Evolutionary conservation across 2,797 vertebrate genomes (phyloP).

Genomic region (Myiotriccus ornatus): DNA sequence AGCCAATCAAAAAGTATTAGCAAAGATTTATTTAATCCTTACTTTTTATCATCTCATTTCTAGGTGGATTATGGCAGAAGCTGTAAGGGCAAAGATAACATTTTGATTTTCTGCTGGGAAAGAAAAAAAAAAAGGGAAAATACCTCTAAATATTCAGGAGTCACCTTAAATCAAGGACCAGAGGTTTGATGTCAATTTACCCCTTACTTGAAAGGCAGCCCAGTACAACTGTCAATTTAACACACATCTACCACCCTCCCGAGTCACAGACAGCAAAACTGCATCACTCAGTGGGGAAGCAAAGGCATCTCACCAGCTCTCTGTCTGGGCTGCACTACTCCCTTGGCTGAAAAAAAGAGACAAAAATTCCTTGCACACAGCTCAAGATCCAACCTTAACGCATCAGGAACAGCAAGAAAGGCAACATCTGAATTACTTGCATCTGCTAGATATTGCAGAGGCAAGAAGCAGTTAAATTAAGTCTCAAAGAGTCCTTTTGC

Average conservation of each 20-base stretch:
- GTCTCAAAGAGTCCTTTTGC: neutral
- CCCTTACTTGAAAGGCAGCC: neutral
- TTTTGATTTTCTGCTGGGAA: conserved; percentile 20
- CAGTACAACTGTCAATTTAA: neutral
- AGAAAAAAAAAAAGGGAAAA: neutral
- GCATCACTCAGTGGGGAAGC: neutral
- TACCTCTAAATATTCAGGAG: conserved; percentile 16
- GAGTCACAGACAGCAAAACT: neutral
- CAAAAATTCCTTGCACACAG: neutral
- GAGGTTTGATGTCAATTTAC: neutral
- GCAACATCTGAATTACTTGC: neutral
- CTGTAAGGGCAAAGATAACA: conserved; percentile 49
- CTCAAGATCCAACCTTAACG: neutral
- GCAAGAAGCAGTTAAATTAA: neutral
- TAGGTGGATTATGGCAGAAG: conserved; percentile 65
- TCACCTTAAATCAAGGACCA: neutral
- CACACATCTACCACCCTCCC: neutral
- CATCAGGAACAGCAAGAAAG: neutral
- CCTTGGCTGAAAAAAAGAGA: neutral
- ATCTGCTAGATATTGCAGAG: neutral
- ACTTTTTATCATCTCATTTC: conserved; percentile 70
- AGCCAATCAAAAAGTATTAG: conserved; percentile 84
- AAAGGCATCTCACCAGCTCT: neutral
- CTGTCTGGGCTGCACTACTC: neutral
- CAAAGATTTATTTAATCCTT: conserved; percentile 77